Conservation (phyloP, 2,113 vertebrate genomes). For the Spheniscus mendiculus region DNA sequence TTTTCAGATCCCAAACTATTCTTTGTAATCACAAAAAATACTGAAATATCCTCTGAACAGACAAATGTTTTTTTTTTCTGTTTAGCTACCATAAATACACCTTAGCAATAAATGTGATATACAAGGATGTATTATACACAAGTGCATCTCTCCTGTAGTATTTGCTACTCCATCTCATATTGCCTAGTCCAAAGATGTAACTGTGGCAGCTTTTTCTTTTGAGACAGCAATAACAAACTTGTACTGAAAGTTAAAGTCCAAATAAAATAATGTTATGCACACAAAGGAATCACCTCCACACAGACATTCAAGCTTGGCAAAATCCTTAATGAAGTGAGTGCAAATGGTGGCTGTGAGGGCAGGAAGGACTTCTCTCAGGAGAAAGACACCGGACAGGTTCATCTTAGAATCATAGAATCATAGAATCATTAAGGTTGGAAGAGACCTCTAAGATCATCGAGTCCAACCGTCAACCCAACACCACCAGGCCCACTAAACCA, state of each 20-base stretch:
- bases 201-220: not conserved
- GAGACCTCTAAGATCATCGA: too few relatives aligned
- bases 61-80: not conserved
- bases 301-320: not conserved
- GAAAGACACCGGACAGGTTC: not conserved
- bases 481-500: too few relatives aligned
- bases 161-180: not conserved
- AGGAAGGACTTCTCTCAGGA: not conserved
- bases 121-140: not conserved
- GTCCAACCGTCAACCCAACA: too few relatives aligned
- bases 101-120: not conserved
- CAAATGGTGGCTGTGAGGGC: not conserved
- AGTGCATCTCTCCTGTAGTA: not conserved
- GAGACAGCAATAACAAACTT: not conserved
- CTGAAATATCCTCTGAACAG: not conserved
- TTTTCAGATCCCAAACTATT: not conserved
- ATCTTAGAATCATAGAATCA: too few relatives aligned
- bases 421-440: too few relatives aligned
- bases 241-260: not conserved
- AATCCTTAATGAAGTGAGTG: not conserved
- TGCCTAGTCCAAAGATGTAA: not conserved
- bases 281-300: not conserved
- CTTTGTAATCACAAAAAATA: not conserved
- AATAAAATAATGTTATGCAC: not conserved
- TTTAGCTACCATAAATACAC: not conserved